A percentile compares a stretch with the other conserved stretches of the same genome.
These are phyloP conservation scores for Ridgeia piscesae DNA, from an alignment of 1,140 invertebrate genomes.

Conservation along the genomic window DNA sequence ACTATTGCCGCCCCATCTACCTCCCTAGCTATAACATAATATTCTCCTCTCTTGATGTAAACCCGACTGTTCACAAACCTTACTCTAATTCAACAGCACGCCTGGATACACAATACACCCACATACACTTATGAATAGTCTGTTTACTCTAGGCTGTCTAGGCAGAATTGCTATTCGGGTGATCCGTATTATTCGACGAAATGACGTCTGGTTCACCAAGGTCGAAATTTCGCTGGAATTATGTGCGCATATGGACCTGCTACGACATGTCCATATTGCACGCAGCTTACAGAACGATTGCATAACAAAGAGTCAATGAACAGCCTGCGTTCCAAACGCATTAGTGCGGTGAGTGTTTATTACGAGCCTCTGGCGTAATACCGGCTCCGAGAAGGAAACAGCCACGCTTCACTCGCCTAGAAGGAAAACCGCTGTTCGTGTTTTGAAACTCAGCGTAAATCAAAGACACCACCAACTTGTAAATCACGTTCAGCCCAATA, in stretches of 20 bases:
- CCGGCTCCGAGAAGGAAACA: neutral
- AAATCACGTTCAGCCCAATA: neutral
- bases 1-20: neutral
- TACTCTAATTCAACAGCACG: neutral
- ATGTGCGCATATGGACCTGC: neutral
- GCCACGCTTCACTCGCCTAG: neutral
- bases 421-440: neutral
- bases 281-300: neutral
- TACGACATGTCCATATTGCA: neutral
- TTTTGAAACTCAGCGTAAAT: neutral
- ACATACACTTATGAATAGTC: neutral
- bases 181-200: neutral
- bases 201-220: neutral
- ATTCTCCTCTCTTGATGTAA: neutral
- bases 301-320: conserved; percentile 3
- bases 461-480: too few relatives aligned
- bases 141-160: neutral
- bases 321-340: neutral
- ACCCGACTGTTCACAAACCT: neutral
- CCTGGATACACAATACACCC: neutral
- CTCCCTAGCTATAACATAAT: neutral
- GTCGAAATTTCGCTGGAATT: neutral
- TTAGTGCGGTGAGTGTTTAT: neutral
- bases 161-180: neutral
- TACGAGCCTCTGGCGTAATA: neutral